Base-by-base conservation (phyloP, 2,113 vertebrate genomes). In the Alligator mississippiensis region DNA sequence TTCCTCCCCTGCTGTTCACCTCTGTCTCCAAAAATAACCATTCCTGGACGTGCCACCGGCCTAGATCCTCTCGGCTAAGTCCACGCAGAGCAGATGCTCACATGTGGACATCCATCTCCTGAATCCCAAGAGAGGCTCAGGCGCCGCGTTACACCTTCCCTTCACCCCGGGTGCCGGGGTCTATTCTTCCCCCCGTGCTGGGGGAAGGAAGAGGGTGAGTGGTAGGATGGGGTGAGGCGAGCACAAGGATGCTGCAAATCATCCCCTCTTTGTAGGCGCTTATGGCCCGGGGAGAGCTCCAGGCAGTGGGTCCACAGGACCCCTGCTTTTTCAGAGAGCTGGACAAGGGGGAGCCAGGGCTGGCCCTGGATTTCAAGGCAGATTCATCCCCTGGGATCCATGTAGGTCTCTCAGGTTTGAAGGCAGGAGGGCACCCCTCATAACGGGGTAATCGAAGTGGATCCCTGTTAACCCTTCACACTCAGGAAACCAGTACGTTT, bases 361-460 rank as follows among this genome's bases (percentile, higher is more conserved):
- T 16, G 60, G 14, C 38, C 38, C 38, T 2, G 38, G 47, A 47
- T 47, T 47, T 47, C 11, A 62, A 90, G 84, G 60, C 11, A 75
- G 66, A 72, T 8, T 55, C 0, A 2, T 19, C 11, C 2, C 28
- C 60, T 57, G 19, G n/a, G 80, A 81, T 63, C 3, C 14, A 68
- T 77, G 12, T 22, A 38, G 83, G 89, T 80, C 77, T 47, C 80
- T 30, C 13, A 59, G 11, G 16, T 59, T 61, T 11, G 25, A 21
- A 30, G 34, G 22, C 87, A 19, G 12, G 5, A 18, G 25, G 30
- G 66, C 74, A 22, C 10, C 3, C 60, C 24, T 86, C 5, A 1
- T 30, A 58, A 62, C 9, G 18, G 1, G 22, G 18, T n/a, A 72
- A 62, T 57, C 15, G 62, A 62, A 3, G 34, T 57, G 62, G 77